Percentiles rank a stretch among this genome's conserved stretches.
Conservation (phyloP, 2,113 vertebrate species). For the Romanogobio albipinnatus region DNA sequence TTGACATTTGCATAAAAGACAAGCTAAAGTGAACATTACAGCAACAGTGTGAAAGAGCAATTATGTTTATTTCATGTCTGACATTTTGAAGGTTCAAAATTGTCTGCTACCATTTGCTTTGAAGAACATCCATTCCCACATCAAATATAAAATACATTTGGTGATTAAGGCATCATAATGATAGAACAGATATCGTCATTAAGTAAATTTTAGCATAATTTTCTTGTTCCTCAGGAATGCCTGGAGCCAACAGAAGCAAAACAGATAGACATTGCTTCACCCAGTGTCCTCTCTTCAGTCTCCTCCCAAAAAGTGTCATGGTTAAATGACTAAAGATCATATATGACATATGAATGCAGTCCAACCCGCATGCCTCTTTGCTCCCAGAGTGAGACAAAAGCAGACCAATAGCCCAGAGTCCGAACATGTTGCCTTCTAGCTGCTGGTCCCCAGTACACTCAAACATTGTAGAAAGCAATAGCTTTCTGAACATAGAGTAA, state of each 20-base stretch:
- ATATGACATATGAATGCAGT: not conserved
- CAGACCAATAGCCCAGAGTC: not conserved
- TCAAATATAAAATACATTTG: not conserved
- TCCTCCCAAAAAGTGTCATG: not conserved
- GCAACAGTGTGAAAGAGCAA: constrained; percentile 2
- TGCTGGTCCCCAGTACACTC: not conserved
- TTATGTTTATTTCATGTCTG: not conserved
- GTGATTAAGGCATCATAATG: not conserved
- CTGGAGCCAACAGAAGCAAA: not conserved
- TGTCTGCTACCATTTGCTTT: not conserved
- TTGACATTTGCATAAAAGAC: not conserved
- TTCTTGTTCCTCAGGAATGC: not conserved
- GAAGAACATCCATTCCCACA: not conserved
- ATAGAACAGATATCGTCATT: not conserved
- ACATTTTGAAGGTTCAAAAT: not conserved
- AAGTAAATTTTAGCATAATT: not conserved
- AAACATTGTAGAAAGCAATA: not conserved
- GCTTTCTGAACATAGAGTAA: not conserved
- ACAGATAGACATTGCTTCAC: no score
- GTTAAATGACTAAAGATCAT: not conserved
- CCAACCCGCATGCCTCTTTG: not conserved
- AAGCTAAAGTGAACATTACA: not conserved
- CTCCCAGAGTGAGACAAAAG: not conserved
- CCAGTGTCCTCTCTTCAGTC: not conserved
- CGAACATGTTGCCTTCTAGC: not conserved